Conservation (phyloP, 2,113 vertebrate species). For the Neolamprologus sp. region DNA sequence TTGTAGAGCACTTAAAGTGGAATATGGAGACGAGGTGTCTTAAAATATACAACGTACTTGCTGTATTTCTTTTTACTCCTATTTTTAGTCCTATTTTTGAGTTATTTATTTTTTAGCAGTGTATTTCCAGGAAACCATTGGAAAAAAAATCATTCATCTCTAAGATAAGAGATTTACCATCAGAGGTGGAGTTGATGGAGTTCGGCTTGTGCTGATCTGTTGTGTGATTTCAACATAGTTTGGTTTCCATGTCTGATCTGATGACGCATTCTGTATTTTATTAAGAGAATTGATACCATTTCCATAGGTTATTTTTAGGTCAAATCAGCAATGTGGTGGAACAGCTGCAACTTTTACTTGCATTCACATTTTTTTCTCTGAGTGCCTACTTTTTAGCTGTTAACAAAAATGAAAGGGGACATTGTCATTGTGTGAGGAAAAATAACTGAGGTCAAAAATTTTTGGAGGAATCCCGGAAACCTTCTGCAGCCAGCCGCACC, state of each 20-base stretch:
- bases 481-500: background rate
- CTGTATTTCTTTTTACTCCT: rapidly evolving
- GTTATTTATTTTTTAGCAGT: background rate
- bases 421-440: background rate
- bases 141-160: background rate
- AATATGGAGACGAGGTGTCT: background rate
- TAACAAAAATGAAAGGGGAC: background rate
- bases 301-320: background rate
- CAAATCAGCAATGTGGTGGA: background rate
- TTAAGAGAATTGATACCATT: background rate
- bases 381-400: background rate
- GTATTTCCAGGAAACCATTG: background rate
- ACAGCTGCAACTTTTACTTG: background rate
- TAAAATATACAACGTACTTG: background rate
- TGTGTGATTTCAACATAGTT: background rate
- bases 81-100: background rate
- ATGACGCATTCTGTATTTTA: background rate
- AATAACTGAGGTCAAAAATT: rapidly evolving
- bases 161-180: background rate
- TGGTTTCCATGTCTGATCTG: background rate
- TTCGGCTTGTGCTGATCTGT: background rate
- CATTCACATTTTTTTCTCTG: background rate
- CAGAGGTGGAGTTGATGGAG: background rate
- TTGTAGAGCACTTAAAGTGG: background rate
- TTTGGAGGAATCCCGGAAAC: background rate